Conservation (phyloP, 1,140 invertebrate genomes). For the Danaus plexippus region DNA sequence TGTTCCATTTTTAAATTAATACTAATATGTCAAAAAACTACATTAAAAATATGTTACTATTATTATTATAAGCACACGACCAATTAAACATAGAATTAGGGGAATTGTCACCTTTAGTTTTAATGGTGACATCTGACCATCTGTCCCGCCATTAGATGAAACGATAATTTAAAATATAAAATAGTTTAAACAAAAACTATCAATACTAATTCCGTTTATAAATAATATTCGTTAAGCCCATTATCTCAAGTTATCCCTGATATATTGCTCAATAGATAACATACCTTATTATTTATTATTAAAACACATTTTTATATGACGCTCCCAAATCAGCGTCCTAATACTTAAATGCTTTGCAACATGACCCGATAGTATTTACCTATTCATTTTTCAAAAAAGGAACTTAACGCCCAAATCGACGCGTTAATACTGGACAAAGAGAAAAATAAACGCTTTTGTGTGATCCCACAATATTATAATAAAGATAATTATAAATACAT, state of each 20-base stretch:
- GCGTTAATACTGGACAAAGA: constrained; percentile 62
- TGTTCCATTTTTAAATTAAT: too few species aligned
- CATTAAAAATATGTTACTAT: too few species aligned
- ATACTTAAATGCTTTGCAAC: constrained; percentile 50
- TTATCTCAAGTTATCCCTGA: too few species aligned
- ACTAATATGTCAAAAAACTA: too few species aligned
- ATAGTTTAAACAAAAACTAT: too few species aligned
- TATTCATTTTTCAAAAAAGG: constrained; percentile 71
- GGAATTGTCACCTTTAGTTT: constrained; percentile 8
- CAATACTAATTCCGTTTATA: too few species aligned
- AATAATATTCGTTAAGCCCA: too few species aligned
- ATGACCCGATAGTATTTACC: constrained; percentile 64
- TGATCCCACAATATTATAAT: constrained; percentile 42
- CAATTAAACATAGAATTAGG: constrained; percentile 7
- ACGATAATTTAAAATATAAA: too few species aligned
- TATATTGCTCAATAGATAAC: constrained; percentile 3
- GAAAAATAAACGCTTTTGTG: constrained; percentile 70
- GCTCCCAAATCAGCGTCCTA: constrained; percentile 24
- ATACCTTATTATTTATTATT: constrained; percentile 2
- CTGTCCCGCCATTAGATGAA: background rate
- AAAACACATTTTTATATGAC: constrained; percentile 16
- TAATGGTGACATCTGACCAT: constrained; percentile 4
- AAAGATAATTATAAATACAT: constrained; percentile 10
- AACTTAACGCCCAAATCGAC: constrained; percentile 69
- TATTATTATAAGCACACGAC: background rate